Base-by-base conservation (phyloP, 2,888 invertebrate species). In the Epirrhoe tristata region DNA sequence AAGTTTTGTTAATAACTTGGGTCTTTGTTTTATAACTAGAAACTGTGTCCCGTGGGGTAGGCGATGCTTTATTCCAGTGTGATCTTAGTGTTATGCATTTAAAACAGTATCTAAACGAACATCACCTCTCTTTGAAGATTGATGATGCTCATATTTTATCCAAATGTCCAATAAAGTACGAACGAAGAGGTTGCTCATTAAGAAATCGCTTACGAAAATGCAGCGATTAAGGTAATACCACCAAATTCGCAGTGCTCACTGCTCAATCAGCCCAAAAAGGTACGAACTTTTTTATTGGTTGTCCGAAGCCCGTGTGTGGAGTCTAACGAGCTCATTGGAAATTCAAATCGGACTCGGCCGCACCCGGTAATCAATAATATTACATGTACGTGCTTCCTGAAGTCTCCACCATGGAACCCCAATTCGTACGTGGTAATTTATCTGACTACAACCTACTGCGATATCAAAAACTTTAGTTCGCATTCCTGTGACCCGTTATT, bases 281-380 rank as follows among this genome's bases (percentile, higher is more conserved):
- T 86, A 84, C 81, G 82, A 85, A 82, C 88, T 91, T 92, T 81
- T 81, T 91, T 88, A 86, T 87, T 84, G 84, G 77, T 78, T 82
- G 85, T 87, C 83, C 83, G 81, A 81, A 78, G 77, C 78, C 81
- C 81, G 82, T 82, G 84, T 85, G 62, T 86, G 79, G 83, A 84
- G 85, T 90, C 86, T 93, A 93, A 92, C 92, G 90, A 91, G 90
- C 92, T 93, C 91, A 93, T 93, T 92, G 90, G 91, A 89, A 93
- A 91, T 93, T 93, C 93, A 93, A 93, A 93, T 93, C 77, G 84
- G 80, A 81, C 84, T 85, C 86, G 88, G 84, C 83, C 87, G 87
- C 88, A 84, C 90, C 86, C 89, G 79, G 88, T 89, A 90, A 93
- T 93, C 93, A 93, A 93, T 93, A 92, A 92, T 91, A 93, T 91